A percentile compares a stretch with the other conserved stretches of the same genome.
Evolutionary conservation across 1,140 invertebrate species (phyloP).

Genomic region (Aplysia californica): DNA sequence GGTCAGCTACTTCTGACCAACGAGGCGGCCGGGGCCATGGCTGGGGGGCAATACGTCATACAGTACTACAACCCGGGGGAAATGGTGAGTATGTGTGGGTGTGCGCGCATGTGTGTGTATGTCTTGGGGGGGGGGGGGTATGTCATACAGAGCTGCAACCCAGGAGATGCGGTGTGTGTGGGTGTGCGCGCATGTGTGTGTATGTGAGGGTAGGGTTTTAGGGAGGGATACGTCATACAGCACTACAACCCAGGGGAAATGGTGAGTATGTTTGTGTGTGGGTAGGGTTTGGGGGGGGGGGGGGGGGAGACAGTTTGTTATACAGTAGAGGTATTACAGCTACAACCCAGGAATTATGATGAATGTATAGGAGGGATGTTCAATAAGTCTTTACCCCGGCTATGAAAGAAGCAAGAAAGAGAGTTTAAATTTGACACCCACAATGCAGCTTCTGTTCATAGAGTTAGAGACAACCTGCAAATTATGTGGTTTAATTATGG

Average conservation of each 20-base stretch:
- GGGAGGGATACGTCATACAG: slow-evolving; percentile 55
- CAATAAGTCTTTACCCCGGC: too few species aligned
- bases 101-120: neutral
- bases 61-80: slow-evolving; percentile 50
- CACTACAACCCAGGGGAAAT: slow-evolving; percentile 44
- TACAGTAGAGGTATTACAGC: too few species aligned
- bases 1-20: slow-evolving; percentile 54
- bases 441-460: too few species aligned
- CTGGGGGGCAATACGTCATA: slow-evolving; percentile 53
- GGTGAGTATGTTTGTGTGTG: neutral
- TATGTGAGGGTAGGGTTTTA: too few species aligned
- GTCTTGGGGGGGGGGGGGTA: neutral
- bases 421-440: too few species aligned
- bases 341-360: neutral
- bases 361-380: too few species aligned
- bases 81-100: neutral
- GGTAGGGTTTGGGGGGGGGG: too few species aligned
- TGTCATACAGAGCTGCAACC: neutral
- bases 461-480: too few species aligned
- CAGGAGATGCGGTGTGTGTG: neutral
- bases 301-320: too few species aligned
- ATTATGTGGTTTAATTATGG: too few species aligned
- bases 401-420: too few species aligned
- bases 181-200: neutral
- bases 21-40: slow-evolving; percentile 28